Evolutionary conservation across 2,888 invertebrate species (phyloP), one percentile per base, ranked within the genome.

Genomic region (Prenolepis imparis): DNA sequence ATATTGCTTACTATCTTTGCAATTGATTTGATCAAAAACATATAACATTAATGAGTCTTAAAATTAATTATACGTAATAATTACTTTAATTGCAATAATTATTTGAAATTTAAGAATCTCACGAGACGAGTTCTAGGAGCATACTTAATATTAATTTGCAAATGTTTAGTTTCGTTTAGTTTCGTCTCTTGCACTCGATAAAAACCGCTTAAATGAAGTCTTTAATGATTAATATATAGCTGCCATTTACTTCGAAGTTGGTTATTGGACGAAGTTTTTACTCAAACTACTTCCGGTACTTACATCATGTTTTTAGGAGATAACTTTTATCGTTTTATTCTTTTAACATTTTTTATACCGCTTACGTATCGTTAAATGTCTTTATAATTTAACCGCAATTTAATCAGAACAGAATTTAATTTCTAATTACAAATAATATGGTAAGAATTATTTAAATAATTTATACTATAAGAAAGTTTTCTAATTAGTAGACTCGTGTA

Each of bases 211-310:
- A n/a, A 52, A 66, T 66, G 39, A 8, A 39, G 12, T 52, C 52
- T 39, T 66, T 66, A 66, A 77, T 66, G 52, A 66, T 36, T 24
- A 66, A 77, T 66, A 68, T 48, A 39, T 52, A 55, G 52, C 36
- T 39, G 66, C 24, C 52, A 28, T 66, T 75, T 75, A 75, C 36
- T 28, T 66, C 52, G 8, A 28, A 44, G 28, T 55, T 66, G n/a
- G 66, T 77, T 77, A 77, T 77, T 39, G 39, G 39, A 41, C 36
- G 3, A 64, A 77, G 24, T 66, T 77, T 55, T 75, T 52, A 66
- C 39, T 39, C 3, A 18, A 52, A 75, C 48, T 52, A 75, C 18
- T 66, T 55, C 24, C 24, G 36, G 24, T 48, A n/a, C 52, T 75
- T 52, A 66, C 44, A 48, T 67, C n/a, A 48, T 12, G 41, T 18